Evolutionary conservation across 2,797 vertebrate species (phyloP).

Genomic region (Urocyon cinereoargenteus): DNA sequence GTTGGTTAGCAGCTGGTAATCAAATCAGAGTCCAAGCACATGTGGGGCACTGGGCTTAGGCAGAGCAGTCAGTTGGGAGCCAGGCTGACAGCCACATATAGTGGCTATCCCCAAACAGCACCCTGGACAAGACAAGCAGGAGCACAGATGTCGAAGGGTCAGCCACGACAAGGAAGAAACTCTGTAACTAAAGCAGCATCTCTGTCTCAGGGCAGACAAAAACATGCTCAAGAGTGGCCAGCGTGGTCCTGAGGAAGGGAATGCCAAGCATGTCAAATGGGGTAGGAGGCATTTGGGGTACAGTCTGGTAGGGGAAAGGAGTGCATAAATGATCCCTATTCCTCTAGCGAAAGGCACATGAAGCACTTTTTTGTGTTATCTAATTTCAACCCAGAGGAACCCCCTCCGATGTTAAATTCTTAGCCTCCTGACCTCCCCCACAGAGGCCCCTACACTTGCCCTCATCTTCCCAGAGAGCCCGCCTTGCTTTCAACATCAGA

Average conservation of each 20-base stretch:
- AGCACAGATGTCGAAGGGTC: neutral
- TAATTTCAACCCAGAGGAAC: neutral
- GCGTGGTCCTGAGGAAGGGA: neutral
- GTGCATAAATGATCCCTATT: neutral
- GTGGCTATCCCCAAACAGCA: neutral
- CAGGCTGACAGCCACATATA: accelerated
- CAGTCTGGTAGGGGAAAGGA: neutral
- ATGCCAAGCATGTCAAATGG: accelerated
- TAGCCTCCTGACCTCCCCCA: constrained; percentile 64
- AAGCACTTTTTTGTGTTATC: neutral
- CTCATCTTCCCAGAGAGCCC: neutral
- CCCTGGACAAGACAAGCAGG: neutral
- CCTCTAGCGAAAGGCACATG: neutral
- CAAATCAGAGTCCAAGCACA: neutral
- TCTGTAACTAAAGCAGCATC: neutral
- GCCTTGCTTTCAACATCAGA: constrained; percentile 67
- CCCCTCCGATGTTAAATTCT: constrained; percentile 22
- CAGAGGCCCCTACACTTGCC: neutral
- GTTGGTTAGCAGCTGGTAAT: neutral
- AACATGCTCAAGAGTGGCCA: neutral
- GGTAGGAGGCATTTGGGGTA: neutral
- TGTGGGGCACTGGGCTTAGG: neutral
- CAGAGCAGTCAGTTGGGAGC: neutral
- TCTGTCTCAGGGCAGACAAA: neutral
- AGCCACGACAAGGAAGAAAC: neutral